These are phyloP conservation scores for Zosterops japonicus DNA, from an alignment of 2,113 vertebrate species.

Conservation along the genomic window DNA sequence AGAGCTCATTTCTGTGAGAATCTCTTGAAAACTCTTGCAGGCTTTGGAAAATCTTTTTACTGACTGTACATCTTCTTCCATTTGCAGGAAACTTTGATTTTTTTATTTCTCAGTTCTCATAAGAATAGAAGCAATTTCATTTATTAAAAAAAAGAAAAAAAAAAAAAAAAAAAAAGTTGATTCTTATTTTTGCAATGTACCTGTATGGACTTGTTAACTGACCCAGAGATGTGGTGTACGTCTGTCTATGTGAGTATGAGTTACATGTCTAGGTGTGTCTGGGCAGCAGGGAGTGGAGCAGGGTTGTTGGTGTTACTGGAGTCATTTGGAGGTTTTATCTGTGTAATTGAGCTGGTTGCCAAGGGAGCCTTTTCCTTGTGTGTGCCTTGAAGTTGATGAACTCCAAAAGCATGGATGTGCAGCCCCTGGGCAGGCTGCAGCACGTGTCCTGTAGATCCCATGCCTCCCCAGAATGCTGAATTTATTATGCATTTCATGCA, in stretches of 20 bases:
- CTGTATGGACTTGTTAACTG: background rate
- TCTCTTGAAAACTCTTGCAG: background rate
- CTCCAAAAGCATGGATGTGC: background rate
- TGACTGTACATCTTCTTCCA: background rate
- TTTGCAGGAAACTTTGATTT: background rate
- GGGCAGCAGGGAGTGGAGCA: background rate
- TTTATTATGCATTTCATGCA: background rate
- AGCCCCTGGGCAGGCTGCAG: background rate
- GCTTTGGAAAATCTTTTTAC: background rate
- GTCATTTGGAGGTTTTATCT: background rate
- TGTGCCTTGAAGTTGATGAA: background rate
- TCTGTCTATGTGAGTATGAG: fast-evolving
- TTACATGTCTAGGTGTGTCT: background rate
- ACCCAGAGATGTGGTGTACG: background rate
- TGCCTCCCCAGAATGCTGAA: background rate
- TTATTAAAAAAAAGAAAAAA: background rate
- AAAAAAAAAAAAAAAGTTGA: background rate
- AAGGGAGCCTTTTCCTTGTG: background rate
- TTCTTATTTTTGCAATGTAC: background rate
- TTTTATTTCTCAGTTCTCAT: background rate
- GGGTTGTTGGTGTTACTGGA: background rate
- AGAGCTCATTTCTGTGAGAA: background rate
- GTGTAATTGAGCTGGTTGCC: background rate
- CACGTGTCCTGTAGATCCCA: background rate
- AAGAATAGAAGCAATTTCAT: background rate